Evolutionary conservation across 1,140 invertebrate species (phyloP).

Genomic region (Drosophila tropicalis): DNA sequence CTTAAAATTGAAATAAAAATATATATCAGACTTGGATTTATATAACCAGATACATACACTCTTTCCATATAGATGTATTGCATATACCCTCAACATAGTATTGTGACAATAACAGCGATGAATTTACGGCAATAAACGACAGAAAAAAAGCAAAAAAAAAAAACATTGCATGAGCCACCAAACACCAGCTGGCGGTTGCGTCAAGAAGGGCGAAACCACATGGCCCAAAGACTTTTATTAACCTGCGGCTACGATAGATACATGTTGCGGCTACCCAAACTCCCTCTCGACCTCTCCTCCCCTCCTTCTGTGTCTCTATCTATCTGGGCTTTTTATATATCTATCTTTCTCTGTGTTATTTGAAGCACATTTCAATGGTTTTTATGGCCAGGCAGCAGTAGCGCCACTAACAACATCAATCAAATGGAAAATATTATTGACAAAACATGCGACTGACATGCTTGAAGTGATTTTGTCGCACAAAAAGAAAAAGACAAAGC

Average conservation of each 20-base stretch:
- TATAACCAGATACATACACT: slow-evolving; percentile 1
- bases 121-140: slow-evolving; percentile 74
- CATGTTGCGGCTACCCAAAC: slow-evolving; percentile 12
- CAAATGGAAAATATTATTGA: slow-evolving; percentile 80
- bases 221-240: slow-evolving; percentile 55
- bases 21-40: slow-evolving; percentile 60
- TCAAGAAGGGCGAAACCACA: slow-evolving; percentile 37
- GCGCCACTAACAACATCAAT: slow-evolving; percentile 66
- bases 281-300: neutral
- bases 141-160: slow-evolving; percentile 28
- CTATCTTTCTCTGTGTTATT: slow-evolving; percentile 38
- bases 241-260: slow-evolving; percentile 35
- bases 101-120: slow-evolving; percentile 53
- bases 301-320: slow-evolving; percentile 10
- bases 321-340: slow-evolving; percentile 43
- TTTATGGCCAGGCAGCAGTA: slow-evolving; percentile 64
- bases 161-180: slow-evolving; percentile 52
- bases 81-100: neutral
- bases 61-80: neutral
- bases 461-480: slow-evolving; percentile 50
- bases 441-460: slow-evolving; percentile 70
- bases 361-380: slow-evolving; percentile 79
- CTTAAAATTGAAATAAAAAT: slow-evolving; percentile 54
- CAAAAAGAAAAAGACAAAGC: slow-evolving; percentile 32
- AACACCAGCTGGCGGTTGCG: slow-evolving; percentile 50